A percentile compares a stretch with the other conserved stretches of the same genome.
Evolutionary conservation across 2,888 invertebrate genomes (phyloP).

Genomic region (Andrena flavipes): DNA sequence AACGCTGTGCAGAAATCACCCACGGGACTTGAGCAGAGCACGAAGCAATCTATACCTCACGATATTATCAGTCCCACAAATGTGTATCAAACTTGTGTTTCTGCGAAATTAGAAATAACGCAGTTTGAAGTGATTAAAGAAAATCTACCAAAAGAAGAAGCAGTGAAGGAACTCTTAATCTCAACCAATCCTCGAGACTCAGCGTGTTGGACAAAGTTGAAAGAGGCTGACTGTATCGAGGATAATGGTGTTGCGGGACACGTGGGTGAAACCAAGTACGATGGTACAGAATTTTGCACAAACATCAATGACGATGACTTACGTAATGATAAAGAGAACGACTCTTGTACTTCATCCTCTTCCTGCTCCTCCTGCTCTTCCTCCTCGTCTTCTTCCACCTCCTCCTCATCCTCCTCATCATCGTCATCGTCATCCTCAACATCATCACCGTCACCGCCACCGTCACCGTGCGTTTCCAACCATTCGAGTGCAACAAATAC

Average conservation of each 20-base stretch:
- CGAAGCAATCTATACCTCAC: slow-evolving; percentile 7
- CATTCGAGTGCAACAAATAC: slow-evolving; percentile 59
- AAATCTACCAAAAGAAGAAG: slow-evolving; percentile 78
- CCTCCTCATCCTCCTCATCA: slow-evolving; percentile 70
- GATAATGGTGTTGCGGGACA: not conserved
- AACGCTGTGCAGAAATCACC: slow-evolving; percentile 24
- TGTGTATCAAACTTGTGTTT: slow-evolving; percentile 33
- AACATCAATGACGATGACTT: slow-evolving; percentile 4
- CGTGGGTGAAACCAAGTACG: not conserved
- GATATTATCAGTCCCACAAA: not conserved
- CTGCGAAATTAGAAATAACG: slow-evolving; percentile 76
- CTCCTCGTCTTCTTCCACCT: slow-evolving; percentile 68
- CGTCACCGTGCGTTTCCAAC: slow-evolving; percentile 64
- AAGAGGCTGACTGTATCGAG: not conserved
- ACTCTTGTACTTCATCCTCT: slow-evolving; percentile 67
- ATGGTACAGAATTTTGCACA: not conserved
- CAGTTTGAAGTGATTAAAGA: slow-evolving; percentile 82
- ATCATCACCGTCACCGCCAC: slow-evolving; percentile 64
- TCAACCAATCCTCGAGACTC: slow-evolving; percentile 69
- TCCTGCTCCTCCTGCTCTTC: slow-evolving; percentile 70
- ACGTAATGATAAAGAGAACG: slow-evolving; percentile 68
- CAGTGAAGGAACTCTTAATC: slow-evolving; percentile 77
- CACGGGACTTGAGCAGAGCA: slow-evolving; percentile 6
- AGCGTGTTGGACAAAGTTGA: slow-evolving; percentile 1
- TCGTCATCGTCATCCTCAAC: slow-evolving; percentile 66